Base-by-base conservation (phyloP, 2,797 vertebrate genomes). In the Lagocephalus sceleratus region DNA sequence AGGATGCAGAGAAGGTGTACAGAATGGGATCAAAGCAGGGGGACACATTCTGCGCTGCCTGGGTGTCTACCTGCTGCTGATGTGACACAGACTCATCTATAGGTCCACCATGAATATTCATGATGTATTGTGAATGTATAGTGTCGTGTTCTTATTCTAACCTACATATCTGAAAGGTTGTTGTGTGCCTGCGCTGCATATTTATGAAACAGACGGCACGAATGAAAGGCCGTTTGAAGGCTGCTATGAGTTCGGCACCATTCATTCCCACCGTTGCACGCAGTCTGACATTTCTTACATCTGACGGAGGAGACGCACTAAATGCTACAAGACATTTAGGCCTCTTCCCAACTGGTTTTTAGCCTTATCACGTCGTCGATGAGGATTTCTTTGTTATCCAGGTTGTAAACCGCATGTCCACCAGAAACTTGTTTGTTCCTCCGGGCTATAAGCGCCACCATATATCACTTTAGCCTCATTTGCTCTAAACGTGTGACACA, bases 31-130 rank as follows among this genome's bases (percentile, higher is more conserved):
- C 54, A 76, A 77, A 82, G 75, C 54, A 50, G 47, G 47, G 47
- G 44, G 63, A 67, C 57, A 46, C 45, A 65, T 62, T 59, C 59
- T 53, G 41, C 12, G 21, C 47, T 22, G 61, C 25, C 35, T 29
- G 16, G 54, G 57, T 64, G 23, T 59, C 25, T 58, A 65, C 60
- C 68, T 60, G 62, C 67, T 58, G 61, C 48, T 58, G 14, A 55
- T 66, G 51, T 60, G 68, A 57, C 59, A 67, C 47, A 54, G 46
- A 39, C 51, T 32, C 20, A 20, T 62, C 55, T 61, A 73, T 47
- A 72, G 47, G 58, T 47, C 26, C 23, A 44, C 45, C 16, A 15
- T 78, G 63, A 73, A 78, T 84, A 83, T 73, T 79, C 42, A 72
- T 60, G 29, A 63, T 53, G n/a, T 68, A 26, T 59, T 66, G 63